A percentile compares a stretch with the other conserved stretches of the same genome.
phyloP scores from a whole-genome alignment of 1,140 invertebrate genomes.

The Drosophila navojoa region DNA sequence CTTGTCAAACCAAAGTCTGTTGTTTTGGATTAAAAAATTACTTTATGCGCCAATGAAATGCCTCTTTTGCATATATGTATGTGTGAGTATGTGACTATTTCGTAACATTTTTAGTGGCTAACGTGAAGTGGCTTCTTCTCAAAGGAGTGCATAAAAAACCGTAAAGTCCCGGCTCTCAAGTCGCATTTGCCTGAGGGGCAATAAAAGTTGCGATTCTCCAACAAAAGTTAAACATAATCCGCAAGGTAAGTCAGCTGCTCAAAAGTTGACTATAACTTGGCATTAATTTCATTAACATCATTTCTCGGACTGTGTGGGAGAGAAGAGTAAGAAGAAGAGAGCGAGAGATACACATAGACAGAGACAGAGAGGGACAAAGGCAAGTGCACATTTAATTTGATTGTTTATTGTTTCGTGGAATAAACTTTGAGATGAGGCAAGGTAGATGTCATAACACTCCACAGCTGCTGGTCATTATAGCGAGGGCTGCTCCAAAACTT shows the following conservation, averaged over 20 bases:
- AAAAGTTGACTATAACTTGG: slow-evolving; percentile 60
- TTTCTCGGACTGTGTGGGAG: slow-evolving; percentile 1
- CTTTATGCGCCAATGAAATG: slow-evolving; percentile 49
- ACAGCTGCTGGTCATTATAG: slow-evolving; percentile 25
- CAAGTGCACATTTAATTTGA: slow-evolving; percentile 59
- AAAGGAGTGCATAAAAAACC: slow-evolving; percentile 18
- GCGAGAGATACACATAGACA: not conserved
- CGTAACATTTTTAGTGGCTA: slow-evolving; percentile 24
- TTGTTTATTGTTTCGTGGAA: slow-evolving; percentile 54
- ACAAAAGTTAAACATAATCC: slow-evolving; percentile 59
- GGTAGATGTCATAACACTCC: slow-evolving; percentile 21
- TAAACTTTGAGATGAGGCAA: not conserved
- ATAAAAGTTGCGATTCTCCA: slow-evolving; percentile 55
- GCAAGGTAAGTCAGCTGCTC: slow-evolving; percentile 44
- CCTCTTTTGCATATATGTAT: slow-evolving; percentile 17
- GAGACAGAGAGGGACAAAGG: slow-evolving; percentile 13
- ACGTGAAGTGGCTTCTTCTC: slow-evolving; percentile 6
- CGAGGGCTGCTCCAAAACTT: slow-evolving; percentile 1
- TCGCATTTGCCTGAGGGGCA: not conserved
- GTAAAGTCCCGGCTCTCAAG: not conserved
- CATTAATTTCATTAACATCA: slow-evolving; percentile 65
- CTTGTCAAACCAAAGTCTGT: slow-evolving; percentile 16
- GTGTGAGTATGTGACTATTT: slow-evolving; percentile 20
- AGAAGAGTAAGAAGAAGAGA: not conserved
- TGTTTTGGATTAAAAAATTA: slow-evolving; percentile 62